Percentiles rank a stretch among this genome's conserved stretches.
These are phyloP conservation scores for Teleopsis dalmanni DNA, from an alignment of 1,140 invertebrate genomes.

Conservation along the genomic window DNA sequence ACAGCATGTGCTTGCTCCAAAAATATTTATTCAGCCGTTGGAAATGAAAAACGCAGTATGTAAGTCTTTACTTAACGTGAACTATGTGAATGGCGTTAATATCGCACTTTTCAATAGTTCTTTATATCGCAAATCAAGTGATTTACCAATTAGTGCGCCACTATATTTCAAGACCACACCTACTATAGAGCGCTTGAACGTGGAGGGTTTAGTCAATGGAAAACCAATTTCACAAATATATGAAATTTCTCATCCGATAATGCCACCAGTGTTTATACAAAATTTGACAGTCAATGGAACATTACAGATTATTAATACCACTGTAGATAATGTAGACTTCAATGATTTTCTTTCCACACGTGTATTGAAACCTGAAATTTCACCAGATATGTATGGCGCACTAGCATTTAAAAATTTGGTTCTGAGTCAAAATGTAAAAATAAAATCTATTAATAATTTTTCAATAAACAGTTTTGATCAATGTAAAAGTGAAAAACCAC, in stretches of 20 bases:
- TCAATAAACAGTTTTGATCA: conserved; percentile 22
- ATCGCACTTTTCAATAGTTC: conserved; percentile 25
- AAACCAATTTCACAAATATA: conserved; percentile 4
- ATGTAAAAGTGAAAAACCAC: conserved; percentile 17
- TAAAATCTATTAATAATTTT: conserved; percentile 29
- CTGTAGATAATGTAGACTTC: conserved; percentile 27
- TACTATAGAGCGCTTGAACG: conserved; percentile 3
- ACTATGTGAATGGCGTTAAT: conserved; percentile 25
- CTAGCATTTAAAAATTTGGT: conserved; percentile 28
- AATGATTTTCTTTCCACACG: conserved; percentile 28
- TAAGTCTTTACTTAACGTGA: conserved; percentile 6
- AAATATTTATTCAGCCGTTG: conserved; percentile 11
- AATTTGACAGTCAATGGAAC: conserved; percentile 12
- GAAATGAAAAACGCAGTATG: conserved; percentile 7
- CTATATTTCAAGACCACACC: conserved; percentile 20
- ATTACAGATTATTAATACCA: conserved; percentile 17
- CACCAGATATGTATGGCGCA: conserved; percentile 26
- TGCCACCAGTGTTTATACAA: conserved; percentile 18
- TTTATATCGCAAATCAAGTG: conserved; percentile 25
- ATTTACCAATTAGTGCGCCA: conserved; percentile 17
- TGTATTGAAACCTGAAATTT: conserved; percentile 16
- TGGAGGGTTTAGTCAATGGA: conserved; percentile 23
- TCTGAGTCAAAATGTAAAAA: conserved; percentile 14
- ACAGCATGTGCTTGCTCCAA: conserved; percentile 6
- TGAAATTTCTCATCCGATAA: not conserved